Evolutionary conservation across 2,888 invertebrate genomes (phyloP), one percentile per base, ranked within the genome.

Genomic region (Apotomis turbidana): DNA sequence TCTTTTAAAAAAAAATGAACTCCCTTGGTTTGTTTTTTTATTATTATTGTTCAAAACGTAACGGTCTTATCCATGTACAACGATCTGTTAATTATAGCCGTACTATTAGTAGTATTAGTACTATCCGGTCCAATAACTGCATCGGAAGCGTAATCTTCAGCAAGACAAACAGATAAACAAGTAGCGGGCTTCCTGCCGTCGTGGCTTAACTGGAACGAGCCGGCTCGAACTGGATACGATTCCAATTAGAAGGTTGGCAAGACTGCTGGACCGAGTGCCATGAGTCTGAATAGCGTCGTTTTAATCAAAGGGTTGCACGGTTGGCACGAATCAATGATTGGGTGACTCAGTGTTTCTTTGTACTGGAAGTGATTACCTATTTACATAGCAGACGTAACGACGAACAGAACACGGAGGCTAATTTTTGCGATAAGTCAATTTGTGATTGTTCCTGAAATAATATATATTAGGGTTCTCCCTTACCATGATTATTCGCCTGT

Each of bases 221-320:
- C 60, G 41, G 57, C 64, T 52, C 70, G 54, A 72, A 46, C 68
- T 63, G 68, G 72, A 72, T 72, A 59, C 63, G 72, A 63, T 68
- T 72, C 63, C 72, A 72, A 68, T 72, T 72, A 72, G 62, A 41
- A 68, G 72, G 71, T 71, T 67, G 71, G 61, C 67, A 71, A 71
- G 67, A 57, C 44, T 51, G 61, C 51, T 71, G 61, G 55, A 71
- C 51, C 67, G 49, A 55, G 57, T 68, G 58, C 62, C 62, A 68
- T 15, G 67, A 44, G 36, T 38, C 27, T 13, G 52, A 67, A 49
- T 13, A 61, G 67, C 61, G 61, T 62, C 67, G 67, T 71, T 71
- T 71, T 71, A 71, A 71, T 71, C 71, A 71, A 71, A 68, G 61
- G 57, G 57, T 27, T 27, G 27, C 27, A 27, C 0, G 27, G 27